Base-by-base conservation (phyloP, 2,113 vertebrate genomes). In the Stercorarius parasiticus region DNA sequence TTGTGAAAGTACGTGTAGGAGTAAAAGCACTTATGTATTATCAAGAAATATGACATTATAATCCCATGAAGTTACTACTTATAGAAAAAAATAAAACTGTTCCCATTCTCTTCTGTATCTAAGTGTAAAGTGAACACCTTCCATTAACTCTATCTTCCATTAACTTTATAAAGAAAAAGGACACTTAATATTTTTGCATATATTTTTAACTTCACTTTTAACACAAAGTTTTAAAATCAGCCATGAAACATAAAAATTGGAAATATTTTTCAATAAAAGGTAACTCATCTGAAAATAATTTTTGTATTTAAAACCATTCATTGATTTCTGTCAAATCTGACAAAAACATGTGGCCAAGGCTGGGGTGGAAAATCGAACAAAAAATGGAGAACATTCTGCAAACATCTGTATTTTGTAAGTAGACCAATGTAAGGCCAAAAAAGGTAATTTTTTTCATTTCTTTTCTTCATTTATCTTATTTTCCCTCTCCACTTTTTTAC, bases 11-110 rank as follows among this genome's bases (percentile, higher is more conserved):
- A 43, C 96, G 82, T 91, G 97, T 98, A 97, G 97, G 97, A 50
- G 93, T 98, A 97, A 97, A 97, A 94, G 96, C 97, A 97, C 95
- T 97, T 95, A 96, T 96, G 96, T 87, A 95, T 97, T 97, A 97
- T 95, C 93, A 95, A 82, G 94, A 85, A 95, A 96, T 69, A 96
- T 94, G 98, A 96, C 97, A 97, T 96, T 95, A 85, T 83, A 97
- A 88, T 96, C 89, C 93, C 45, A 36, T 90, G 86, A 95, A 97
- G 97, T 92, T 93, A 90, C 94, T 98, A 90, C 82, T 96, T 95
- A 89, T 94, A 95, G 93, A 88, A 96, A 93, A 95, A 95, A 97
- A 91, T 79, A 81, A 90, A 92, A 42, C 71, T 20, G 69, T 49
- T 72, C 62, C 72, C 52, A 42, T 91, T 91, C 81, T 95, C 56